Percentiles rank a stretch among this genome's conserved stretches.
Conservation (phyloP, 1,140 invertebrate genomes). For the Liolophura sinensis region DNA sequence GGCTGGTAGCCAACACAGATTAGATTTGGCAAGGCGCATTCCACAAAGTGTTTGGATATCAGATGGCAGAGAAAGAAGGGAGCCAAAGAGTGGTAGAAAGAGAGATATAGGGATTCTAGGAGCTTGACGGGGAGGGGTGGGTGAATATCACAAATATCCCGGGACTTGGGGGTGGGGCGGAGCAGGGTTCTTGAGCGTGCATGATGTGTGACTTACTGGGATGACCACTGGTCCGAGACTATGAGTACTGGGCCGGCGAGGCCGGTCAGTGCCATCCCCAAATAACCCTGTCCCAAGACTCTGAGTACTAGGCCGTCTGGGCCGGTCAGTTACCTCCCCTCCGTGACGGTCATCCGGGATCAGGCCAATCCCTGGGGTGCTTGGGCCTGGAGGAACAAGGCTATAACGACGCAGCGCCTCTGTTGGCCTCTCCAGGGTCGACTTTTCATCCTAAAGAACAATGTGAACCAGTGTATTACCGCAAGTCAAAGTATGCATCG, state of each 20-base stretch:
- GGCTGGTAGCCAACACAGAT: too few species aligned
- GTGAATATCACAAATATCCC: too few species aligned
- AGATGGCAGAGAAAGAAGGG: too few species aligned
- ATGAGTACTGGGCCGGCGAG: slow-evolving; percentile 47
- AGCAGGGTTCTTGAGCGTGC: too few species aligned
- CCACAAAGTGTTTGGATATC: too few species aligned
- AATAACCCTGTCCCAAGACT: slow-evolving; percentile 49
- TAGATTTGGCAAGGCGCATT: too few species aligned
- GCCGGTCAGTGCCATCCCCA: slow-evolving; percentile 43
- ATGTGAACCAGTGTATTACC: background rate
- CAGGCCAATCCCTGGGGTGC: slow-evolving; percentile 40
- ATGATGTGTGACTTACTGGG: slow-evolving; percentile 37
- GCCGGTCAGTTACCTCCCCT: slow-evolving; percentile 30
- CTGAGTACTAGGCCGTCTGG: slow-evolving; percentile 45
- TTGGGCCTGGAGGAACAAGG: slow-evolving; percentile 37
- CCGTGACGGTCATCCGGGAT: slow-evolving; percentile 36
- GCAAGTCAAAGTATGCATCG: too few species aligned
- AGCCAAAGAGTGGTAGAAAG: too few species aligned
- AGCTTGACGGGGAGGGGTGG: too few species aligned
- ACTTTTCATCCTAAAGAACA: slow-evolving; percentile 43
- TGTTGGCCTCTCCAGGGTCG: slow-evolving; percentile 30
- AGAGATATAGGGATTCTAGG: too few species aligned
- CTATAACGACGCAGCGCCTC: slow-evolving; percentile 41
- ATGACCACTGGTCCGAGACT: slow-evolving; percentile 45
- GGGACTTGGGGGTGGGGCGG: too few species aligned